Evolutionary conservation across 30 jellyfish, hydroid and myxozoan species (phyloP).

Genomic region (Morbakka virulenta): DNA sequence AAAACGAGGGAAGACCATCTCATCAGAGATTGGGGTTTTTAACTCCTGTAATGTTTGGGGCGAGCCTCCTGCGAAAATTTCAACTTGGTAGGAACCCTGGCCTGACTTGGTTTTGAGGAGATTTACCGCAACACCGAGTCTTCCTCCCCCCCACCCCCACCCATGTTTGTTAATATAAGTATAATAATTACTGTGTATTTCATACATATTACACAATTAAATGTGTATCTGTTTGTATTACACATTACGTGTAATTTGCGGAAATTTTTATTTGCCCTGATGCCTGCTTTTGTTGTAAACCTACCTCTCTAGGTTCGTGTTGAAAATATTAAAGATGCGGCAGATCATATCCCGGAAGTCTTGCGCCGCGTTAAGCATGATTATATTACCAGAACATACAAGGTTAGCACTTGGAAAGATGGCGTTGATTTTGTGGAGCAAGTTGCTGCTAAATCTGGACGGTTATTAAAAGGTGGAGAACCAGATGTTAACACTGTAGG

Average conservation of each 20-base stretch:
- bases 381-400: slow-evolving; percentile 81
- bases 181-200: too few relatives aligned
- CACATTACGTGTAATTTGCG: not conserved
- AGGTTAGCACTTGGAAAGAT: slow-evolving; percentile 73
- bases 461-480: slow-evolving; percentile 98
- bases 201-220: not conserved
- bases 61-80: too few relatives aligned
- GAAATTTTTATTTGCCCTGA: not conserved
- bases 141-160: too few relatives aligned
- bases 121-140: too few relatives aligned
- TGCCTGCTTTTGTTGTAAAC: not conserved
- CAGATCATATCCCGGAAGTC: slow-evolving; percentile 89
- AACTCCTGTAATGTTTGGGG: too few relatives aligned
- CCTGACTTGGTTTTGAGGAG: too few relatives aligned
- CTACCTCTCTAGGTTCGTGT: slow-evolving; percentile 66
- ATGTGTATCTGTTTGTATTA: not conserved
- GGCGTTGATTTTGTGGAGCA: slow-evolving; percentile 80
- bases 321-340: slow-evolving; percentile 82
- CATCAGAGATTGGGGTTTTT: too few relatives aligned
- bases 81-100: too few relatives aligned
- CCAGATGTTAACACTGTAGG: slow-evolving; percentile 91
- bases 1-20: too few relatives aligned
- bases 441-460: slow-evolving; percentile 76
- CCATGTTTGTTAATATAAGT: too few relatives aligned
- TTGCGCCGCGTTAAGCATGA: slow-evolving; percentile 81